These are phyloP conservation scores for Megatriorchis doriae DNA, from an alignment of 2,113 vertebrate species.

Conservation along the genomic window DNA sequence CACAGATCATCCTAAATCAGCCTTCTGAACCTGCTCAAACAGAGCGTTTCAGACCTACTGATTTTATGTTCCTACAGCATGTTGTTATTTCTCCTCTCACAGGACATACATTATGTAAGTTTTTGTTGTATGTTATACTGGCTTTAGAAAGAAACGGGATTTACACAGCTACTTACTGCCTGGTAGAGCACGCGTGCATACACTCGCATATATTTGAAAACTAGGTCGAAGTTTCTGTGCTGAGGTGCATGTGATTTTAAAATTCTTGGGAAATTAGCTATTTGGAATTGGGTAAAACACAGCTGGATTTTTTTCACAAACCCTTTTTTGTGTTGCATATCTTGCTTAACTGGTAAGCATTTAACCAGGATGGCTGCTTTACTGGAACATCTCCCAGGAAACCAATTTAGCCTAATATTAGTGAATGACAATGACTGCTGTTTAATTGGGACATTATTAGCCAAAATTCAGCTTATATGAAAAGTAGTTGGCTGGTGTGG, in stretches of 20 bases:
- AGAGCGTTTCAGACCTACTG: not conserved
- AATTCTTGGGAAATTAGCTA: not conserved
- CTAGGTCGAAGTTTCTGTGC: not conserved
- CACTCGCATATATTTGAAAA: not conserved
- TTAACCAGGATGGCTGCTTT: slow-evolving; percentile 7
- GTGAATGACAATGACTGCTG: slow-evolving; percentile 32
- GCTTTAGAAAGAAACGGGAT: not conserved
- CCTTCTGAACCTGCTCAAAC: not conserved
- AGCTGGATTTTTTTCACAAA: not conserved
- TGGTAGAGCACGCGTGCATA: rapidly evolving
- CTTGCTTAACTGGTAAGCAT: not conserved
- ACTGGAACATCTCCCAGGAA: slow-evolving; percentile 48
- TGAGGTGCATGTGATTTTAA: not conserved
- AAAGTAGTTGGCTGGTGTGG: not conserved
- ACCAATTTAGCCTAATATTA: slow-evolving; percentile 44
- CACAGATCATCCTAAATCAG: not conserved
- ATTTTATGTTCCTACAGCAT: not conserved
- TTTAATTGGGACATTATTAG: slow-evolving; percentile 53
- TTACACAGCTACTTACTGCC: not conserved
- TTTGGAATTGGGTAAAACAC: not conserved
- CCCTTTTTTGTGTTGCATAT: not conserved
- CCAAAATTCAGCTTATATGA: slow-evolving; percentile 6
- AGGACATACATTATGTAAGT: not conserved
- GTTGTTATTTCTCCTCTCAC: not conserved
- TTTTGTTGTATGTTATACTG: not conserved